phyloP scores from a whole-genome alignment of 2,797 vertebrate species.

The Enteromius afrohamiltoni region DNA sequence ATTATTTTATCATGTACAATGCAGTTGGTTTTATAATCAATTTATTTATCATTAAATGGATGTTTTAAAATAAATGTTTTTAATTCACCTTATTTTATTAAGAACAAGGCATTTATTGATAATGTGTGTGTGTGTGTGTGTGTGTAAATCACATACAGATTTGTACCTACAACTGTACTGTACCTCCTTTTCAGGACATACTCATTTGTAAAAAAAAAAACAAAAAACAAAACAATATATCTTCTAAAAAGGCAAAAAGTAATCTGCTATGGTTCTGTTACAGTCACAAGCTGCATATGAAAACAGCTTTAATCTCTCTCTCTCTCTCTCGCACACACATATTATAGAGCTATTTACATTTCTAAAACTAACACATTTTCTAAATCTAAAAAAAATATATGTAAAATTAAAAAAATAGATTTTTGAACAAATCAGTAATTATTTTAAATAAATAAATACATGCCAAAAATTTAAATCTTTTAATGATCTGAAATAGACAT shows the following conservation, averaged over 20 bases:
- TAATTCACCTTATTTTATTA: background rate
- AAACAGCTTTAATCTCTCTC: background rate
- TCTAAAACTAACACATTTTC: background rate
- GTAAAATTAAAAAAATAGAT: background rate
- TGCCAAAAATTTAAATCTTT: background rate
- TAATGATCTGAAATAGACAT: background rate
- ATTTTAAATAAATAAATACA: background rate
- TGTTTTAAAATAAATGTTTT: background rate
- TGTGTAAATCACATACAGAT: background rate
- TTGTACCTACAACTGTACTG: background rate
- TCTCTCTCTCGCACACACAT: background rate
- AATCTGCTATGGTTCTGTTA: background rate
- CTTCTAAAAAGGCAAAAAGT: background rate
- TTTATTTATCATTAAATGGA: background rate
- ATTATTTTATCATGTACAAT: slow-evolving; percentile 18
- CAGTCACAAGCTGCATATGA: background rate
- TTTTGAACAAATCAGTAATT: background rate
- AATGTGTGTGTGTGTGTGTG: background rate
- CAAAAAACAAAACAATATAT: background rate
- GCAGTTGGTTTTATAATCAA: background rate
- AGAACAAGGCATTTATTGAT: background rate
- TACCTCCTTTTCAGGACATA: background rate
- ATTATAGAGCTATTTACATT: background rate
- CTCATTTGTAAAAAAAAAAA: background rate
- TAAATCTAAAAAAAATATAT: background rate